Evolutionary conservation across 2,888 invertebrate genomes (phyloP), one percentile per base, ranked within the genome.

Genomic region (Patella ulyssiponensis): DNA sequence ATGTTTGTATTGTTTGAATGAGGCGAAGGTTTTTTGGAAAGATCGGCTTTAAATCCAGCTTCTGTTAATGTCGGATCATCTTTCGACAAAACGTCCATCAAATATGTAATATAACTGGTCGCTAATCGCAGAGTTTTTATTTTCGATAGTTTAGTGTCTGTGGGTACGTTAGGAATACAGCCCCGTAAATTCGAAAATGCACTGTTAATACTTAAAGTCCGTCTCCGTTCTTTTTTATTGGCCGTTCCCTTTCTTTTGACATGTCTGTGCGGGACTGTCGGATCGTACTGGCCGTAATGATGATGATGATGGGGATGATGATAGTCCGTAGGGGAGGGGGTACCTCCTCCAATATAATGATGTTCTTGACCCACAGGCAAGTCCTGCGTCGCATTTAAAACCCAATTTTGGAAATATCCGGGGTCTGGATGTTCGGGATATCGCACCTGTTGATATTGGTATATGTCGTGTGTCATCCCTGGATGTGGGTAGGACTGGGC

Each of bases 151-250:
- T 98, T 98, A 0, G 98, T 98, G 90, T 98, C 98, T 0, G 96
- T 95, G 0, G 98, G 98, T 1, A 98, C 98, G 89, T 98, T 98
- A 0, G 98, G 98, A 86, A 98, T 98, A 91, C 97, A 96, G 82
- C 97, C 97, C 17, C 98, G 92, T 0, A 98, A 93, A 88, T 97
- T 96, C 0, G 97, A 95, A 91, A 98, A 98, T 0, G 98, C 98
- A 74, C 96, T 97, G 92, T 98, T 98, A 82, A 98, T 98, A 85
- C 96, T 97, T 90, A 96, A 96, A 0, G 98, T 98, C 75, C 98
- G 93, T 83, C 97, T 92, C 14, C 98, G 92, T 90, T 98, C 98
- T 91, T 98, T 98, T 92, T 97, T 97, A 92, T 98, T 98, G 23
- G 98, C 98, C 1, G 97, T 97, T 14, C 86, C 87, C 58, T 88